phyloP scores from a whole-genome alignment of 1,140 invertebrate species.

The Tigriopus japonicus region DNA sequence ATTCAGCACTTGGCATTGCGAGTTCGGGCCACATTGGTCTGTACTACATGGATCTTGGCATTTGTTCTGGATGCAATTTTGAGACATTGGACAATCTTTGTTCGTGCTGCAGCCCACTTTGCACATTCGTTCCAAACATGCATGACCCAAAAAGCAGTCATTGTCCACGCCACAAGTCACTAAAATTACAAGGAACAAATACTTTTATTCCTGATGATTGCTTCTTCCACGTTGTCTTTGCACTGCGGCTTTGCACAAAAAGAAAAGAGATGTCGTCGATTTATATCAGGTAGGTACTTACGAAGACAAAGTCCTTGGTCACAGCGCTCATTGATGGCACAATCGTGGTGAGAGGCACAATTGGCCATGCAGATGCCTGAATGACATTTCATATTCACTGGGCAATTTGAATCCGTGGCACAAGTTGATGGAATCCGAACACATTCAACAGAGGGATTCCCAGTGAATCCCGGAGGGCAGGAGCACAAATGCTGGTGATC shows the following conservation, averaged over 20 bases:
- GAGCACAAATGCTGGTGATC: constrained; percentile 61
- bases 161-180: constrained; percentile 72
- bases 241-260: too few species aligned
- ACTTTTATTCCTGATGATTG: too few species aligned
- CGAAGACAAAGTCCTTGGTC: constrained; percentile 51
- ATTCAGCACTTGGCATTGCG: constrained; percentile 49
- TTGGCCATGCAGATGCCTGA: constrained; percentile 53
- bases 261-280: too few species aligned
- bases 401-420: constrained; percentile 43
- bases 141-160: constrained; percentile 74
- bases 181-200: too few species aligned
- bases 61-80: constrained; percentile 50
- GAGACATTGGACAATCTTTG: constrained; percentile 60
- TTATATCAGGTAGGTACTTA: too few species aligned
- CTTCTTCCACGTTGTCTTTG: too few species aligned
- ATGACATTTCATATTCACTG: constrained; percentile 42
- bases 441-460: constrained; percentile 61
- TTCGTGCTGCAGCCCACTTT: constrained; percentile 63
- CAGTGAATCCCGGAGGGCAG: constrained; percentile 65
- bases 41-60: constrained; percentile 27
- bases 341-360: constrained; percentile 55
- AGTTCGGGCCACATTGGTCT: constrained; percentile 41
- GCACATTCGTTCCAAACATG: constrained; percentile 64
- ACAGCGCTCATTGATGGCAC: constrained; percentile 78
- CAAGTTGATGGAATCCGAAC: constrained; percentile 51